Evolutionary conservation across 1,140 invertebrate genomes (phyloP).

Genomic region (Drosophila lacertosa): DNA sequence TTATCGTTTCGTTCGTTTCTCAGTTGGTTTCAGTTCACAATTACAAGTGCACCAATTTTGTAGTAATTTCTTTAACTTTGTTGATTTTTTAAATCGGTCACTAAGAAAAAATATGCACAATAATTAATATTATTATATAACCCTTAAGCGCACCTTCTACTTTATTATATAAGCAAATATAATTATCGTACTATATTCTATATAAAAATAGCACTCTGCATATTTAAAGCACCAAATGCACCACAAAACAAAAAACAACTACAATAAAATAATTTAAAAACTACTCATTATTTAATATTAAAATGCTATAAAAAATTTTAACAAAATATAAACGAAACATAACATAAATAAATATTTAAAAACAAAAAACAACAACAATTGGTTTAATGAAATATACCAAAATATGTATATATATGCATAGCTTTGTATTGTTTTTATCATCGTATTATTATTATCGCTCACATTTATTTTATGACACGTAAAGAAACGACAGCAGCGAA

Average conservation of each 20-base stretch:
- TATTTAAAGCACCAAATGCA: slow-evolving; percentile 71
- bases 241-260: slow-evolving; percentile 20
- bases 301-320: slow-evolving; percentile 14
- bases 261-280: slow-evolving; percentile 31
- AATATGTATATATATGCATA: slow-evolving; percentile 27
- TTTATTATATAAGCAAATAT: slow-evolving; percentile 37
- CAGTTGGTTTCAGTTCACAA: slow-evolving; percentile 24
- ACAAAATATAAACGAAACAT: slow-evolving; percentile 20
- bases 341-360: slow-evolving; percentile 40
- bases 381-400: slow-evolving; percentile 29
- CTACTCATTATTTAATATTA: slow-evolving; percentile 9
- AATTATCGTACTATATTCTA: slow-evolving; percentile 32
- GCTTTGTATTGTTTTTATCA: slow-evolving; percentile 64
- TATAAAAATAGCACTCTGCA: slow-evolving; percentile 69
- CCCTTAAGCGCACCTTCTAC: slow-evolving; percentile 44
- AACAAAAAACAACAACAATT: slow-evolving; percentile 53
- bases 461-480: slow-evolving; percentile 56
- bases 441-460: slow-evolving; percentile 66
- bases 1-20: slow-evolving; percentile 15
- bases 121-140: slow-evolving; percentile 57
- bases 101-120: slow-evolving; percentile 52
- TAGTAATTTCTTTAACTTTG: slow-evolving; percentile 34
- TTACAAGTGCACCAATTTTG: slow-evolving; percentile 59
- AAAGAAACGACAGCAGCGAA: slow-evolving; percentile 34
- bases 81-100: slow-evolving; percentile 6